Base-by-base conservation (phyloP, 2,888 invertebrate species). In the Loripinus fragilis region DNA sequence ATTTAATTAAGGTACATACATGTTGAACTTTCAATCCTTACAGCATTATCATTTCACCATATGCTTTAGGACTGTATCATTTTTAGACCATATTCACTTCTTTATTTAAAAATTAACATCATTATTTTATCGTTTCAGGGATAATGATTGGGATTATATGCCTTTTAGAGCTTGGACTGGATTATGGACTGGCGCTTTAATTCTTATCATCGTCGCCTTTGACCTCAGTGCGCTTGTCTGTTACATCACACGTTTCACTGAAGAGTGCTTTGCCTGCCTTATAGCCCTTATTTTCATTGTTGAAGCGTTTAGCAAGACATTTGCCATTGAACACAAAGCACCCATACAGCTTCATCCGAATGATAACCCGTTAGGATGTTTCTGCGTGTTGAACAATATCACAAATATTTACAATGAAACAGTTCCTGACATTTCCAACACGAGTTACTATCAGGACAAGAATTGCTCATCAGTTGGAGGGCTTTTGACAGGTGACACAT, bases 261-360 rank as follows among this genome's bases (percentile, higher is more conserved):
- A 99, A 93, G 99, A 99, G 94, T 98, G 98, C 93, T 99, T 99
- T 92, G 99, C 99, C 20, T 97, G 98, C 0, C 95, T 99, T 30
- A 99, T 99, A 92, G 98, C 99, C 41, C 97, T 99, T 91, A 99
- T 99, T 92, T 99, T 99, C 94, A 98, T 99, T 93, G 97, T 97
- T 92, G 98, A 99, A 96, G 98, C 99, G 73, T 96, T 99, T 86
- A 97, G 98, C 95, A 99, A 99, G 94, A 97, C 98, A 42, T 94
- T 97, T 87, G 95, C 96, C 17, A 87, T 91, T 30, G 74, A 83
- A 33, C 38, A 83, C 0, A 30, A 84, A 2, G 76, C 83, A 3
- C 89, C 88, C 0, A 75, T 90, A 8, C 79, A 86, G 23, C 72
- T 82, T 41, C 65, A 81, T 50, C 74, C 83, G 20, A 42, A 41